Evolutionary conservation across 2,797 vertebrate genomes (phyloP).

Genomic region (Pteronotus mesoamericanus): DNA sequence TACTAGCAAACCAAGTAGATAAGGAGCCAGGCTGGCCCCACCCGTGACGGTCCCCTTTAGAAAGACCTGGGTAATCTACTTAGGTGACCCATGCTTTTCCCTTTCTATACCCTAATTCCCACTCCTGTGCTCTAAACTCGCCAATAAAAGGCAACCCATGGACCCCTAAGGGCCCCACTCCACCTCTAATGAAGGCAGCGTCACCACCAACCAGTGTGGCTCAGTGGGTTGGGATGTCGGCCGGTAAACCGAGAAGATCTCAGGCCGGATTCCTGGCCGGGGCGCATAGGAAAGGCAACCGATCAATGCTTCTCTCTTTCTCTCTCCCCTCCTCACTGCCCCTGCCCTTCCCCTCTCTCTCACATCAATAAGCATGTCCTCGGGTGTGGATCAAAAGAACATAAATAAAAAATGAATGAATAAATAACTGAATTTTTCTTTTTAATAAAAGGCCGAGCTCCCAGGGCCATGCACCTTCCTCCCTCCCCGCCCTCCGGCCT

Average conservation of each 20-base stretch:
- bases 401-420: not conserved
- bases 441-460: not conserved
- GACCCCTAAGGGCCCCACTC: not conserved
- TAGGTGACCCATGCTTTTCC: rapidly evolving
- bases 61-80: not conserved
- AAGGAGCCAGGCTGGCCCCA: not conserved
- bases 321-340: too few relatives aligned
- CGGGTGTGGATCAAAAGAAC: not conserved
- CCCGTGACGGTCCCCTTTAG: not conserved
- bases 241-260: not conserved
- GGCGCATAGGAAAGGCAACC: too few relatives aligned
- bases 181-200: not conserved
- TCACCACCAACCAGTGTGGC: not conserved
- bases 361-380: not conserved
- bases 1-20: not conserved
- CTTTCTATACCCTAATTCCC: not conserved
- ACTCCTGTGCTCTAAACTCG: not conserved
- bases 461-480: rapidly evolving
- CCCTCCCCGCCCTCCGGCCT: too few relatives aligned
- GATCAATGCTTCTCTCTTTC: too few relatives aligned
- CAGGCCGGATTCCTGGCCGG: too few relatives aligned
- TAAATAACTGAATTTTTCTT: not conserved
- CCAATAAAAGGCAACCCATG: not conserved
- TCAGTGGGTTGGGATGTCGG: not conserved
- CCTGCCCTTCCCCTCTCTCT: not conserved